Evolutionary conservation across 2,888 invertebrate species (phyloP), one percentile per base, ranked within the genome.

Genomic region (Itoplectis maculator): DNA sequence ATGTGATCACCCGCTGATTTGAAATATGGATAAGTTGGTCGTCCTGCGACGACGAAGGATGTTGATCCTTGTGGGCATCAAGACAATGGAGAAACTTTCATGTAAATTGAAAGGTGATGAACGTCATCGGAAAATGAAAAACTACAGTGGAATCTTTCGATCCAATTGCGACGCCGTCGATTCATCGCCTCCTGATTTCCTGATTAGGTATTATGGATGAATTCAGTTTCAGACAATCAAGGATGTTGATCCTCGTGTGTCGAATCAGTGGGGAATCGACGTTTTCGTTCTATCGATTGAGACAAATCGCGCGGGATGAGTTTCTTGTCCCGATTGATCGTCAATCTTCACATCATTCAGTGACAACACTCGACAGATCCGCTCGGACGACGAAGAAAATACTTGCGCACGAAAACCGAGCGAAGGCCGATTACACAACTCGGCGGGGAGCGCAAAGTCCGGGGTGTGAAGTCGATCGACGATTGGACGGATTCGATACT

Each of bases 391-490:
- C 40, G 37, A 20, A 61, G 23, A 37, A 51, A 40, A 61, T 40
- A 63, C 61, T 35, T 20, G 40, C 7, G 40, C 42, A 76, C 35
- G 56, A 56, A 76, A 49, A 59, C 42, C 23, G 9, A 59, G 7
- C 47, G 68, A 76, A 76, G 68, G 68, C 45, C 66, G 47, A 15
- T 68, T 68, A 49, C 37, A 37, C 56, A 45, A 68, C 35, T 45
- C 13, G 45, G 18, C 35, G 45, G n/a, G 18, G 5, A n/a, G 75
- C 68, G 37, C 76, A 59, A 76, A 76, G 76, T 76, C 68, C 76
- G 54, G 13, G 18, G 5, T 18, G 37, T 59, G 20, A 59, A 68
- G 59, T 37, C 68, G 54, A 76, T 59, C 68, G 59, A 68, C 42
- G 59, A 66, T 45, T 29, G 42, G 20, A n/a, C 9, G 42, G n/a